Evolutionary conservation across 2,888 invertebrate genomes (phyloP).

Genomic region (Agrochola macilenta): DNA sequence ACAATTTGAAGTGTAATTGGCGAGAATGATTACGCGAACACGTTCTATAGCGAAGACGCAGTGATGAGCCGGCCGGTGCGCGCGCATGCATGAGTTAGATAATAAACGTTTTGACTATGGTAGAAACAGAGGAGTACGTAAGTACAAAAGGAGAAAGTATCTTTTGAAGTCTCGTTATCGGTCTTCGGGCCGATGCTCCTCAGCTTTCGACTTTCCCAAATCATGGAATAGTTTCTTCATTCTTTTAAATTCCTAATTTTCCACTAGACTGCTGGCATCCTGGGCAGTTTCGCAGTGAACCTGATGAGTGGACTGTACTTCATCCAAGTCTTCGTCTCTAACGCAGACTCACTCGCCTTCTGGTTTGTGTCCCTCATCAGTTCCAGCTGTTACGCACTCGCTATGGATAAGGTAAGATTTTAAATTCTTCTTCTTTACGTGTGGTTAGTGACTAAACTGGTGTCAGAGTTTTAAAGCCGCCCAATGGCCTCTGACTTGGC

Average conservation of each 20-base stretch:
- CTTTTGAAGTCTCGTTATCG: background rate
- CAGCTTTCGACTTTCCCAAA: background rate
- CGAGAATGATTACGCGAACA: no score
- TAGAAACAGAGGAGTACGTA: background rate
- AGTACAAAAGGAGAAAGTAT: background rate
- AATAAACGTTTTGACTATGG: background rate
- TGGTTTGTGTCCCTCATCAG: conserved; percentile 95
- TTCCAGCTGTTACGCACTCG: conserved; percentile 95
- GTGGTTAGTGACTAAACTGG: no score
- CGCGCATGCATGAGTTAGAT: background rate
- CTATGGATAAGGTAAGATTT: conserved; percentile 94
- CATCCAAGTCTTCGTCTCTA: conserved; percentile 94
- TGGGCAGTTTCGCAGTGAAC: conserved; percentile 95
- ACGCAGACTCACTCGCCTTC: conserved; percentile 92
- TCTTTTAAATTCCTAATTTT: background rate
- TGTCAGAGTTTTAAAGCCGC: no score
- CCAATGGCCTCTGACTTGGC: no score
- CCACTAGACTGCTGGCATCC: conserved; percentile 94
- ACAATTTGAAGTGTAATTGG: no score
- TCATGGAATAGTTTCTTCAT: background rate
- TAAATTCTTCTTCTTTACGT: background rate
- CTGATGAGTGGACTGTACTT: conserved; percentile 95
- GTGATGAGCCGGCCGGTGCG: no score
- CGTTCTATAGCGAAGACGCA: no score
- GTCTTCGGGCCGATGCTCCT: background rate